Percentiles rank a stretch among this genome's conserved stretches.
Conservation (phyloP, 2,888 invertebrate species). For the Epirrita christyi region DNA sequence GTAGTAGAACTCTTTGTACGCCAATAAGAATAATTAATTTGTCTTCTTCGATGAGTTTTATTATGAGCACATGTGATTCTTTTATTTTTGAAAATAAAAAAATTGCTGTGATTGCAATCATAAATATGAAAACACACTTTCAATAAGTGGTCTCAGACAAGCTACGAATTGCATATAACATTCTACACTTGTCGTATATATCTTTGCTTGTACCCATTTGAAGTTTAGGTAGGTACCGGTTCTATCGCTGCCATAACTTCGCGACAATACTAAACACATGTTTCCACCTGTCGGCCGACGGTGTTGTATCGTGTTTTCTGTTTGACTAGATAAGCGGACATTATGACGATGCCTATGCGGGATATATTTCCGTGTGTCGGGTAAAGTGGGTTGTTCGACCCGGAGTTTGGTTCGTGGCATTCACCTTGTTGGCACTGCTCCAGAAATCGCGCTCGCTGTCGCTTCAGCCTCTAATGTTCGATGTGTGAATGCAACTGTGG, state of each 20-base stretch:
- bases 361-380: conserved; percentile 66
- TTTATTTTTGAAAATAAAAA: too few species aligned
- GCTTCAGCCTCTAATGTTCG: conserved; percentile 27
- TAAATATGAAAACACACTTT: not conserved
- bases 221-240: conserved; percentile 18
- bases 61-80: too few species aligned
- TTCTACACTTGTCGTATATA: conserved; percentile 9
- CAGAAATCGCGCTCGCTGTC: conserved; percentile 51
- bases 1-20: too few species aligned
- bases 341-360: conserved; percentile 39
- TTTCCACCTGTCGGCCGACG: conserved; percentile 32
- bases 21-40: too few species aligned
- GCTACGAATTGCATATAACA: conserved; percentile 14
- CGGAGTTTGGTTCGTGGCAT: conserved; percentile 79
- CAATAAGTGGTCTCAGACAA: conserved; percentile 2
- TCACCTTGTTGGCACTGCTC: conserved; percentile 81
- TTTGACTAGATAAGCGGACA: conserved; percentile 54
- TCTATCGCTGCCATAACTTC: conserved; percentile 25
- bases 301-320: conserved; percentile 39
- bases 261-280: conserved; percentile 27
- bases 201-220: conserved; percentile 10
- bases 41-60: too few species aligned
- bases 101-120: too few species aligned
- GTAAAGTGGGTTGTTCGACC: conserved; percentile 75
- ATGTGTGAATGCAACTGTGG: not conserved